These are phyloP conservation scores for Malacoraja senta DNA, from an alignment of 2,797 vertebrate genomes.

Conservation along the genomic window DNA sequence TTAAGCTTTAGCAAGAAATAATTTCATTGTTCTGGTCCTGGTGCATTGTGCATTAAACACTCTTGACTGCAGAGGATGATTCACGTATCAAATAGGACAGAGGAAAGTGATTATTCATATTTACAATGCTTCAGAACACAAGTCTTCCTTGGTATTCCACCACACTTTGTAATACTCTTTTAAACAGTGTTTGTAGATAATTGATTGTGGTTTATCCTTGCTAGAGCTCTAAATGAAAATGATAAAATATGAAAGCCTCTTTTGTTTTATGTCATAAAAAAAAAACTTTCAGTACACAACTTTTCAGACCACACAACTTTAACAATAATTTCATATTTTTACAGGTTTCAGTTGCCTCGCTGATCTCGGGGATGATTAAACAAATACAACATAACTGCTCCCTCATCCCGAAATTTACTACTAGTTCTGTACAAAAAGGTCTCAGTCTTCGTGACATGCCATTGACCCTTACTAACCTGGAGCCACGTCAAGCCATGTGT, in stretches of 20 bases:
- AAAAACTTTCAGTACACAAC: neutral
- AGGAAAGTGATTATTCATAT: neutral
- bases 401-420: neutral
- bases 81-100: neutral
- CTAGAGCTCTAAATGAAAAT: neutral
- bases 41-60: too few species aligned
- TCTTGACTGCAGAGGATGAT: neutral
- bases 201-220: neutral
- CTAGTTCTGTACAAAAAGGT: neutral
- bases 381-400: neutral
- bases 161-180: neutral
- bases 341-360: neutral
- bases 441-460: neutral
- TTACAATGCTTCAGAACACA: neutral
- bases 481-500: neutral
- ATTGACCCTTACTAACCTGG: neutral
- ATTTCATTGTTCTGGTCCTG: too few species aligned
- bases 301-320: neutral
- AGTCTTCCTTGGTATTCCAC: neutral
- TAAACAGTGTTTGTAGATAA: neutral
- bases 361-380: neutral
- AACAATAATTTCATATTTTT: neutral
- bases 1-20: too few species aligned
- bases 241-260: neutral
- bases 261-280: neutral